Evolutionary conservation across 23 tunicate genomes (phyloP), one percentile per base, ranked within the genome.

Genomic region (Phallusia fumigata): DNA sequence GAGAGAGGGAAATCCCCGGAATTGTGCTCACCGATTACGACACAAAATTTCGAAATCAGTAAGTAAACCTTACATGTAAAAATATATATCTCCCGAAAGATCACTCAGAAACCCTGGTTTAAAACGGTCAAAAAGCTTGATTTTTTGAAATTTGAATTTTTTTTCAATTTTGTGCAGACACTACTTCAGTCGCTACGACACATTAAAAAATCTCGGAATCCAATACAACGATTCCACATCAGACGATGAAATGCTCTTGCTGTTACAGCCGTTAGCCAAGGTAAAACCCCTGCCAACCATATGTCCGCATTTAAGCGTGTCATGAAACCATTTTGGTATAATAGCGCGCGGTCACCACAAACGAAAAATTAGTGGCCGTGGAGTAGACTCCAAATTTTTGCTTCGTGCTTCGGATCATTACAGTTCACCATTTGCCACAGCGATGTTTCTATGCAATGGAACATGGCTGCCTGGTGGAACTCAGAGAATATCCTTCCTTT

Each of bases 111-210:
- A n/a, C n/a, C n/a, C n/a, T n/a, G n/a, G n/a, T n/a, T n/a, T 40
- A 40, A 40, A 40, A 40, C 5, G 47, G 47, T 40, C 10, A 3
- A 40, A 40, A 40, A 40, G 10, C 47, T 40, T 3, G 10, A 40
- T 40, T 3, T 40, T n/a, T n/a, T n/a, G n/a, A n/a, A n/a, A n/a
- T n/a, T n/a, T n/a, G n/a, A n/a, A n/a, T n/a, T n/a, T 40, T 40
- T 40, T 40, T 10, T 10, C n/a, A n/a, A n/a, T n/a, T n/a, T n/a
- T n/a, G n/a, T 40, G 28, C 80, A 89, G 94, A 36, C 80, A 86
- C 32, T 94, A 80, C 49, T 82, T 85, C 76, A 94, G 98, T 73
- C 84, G 93, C 3, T 94, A 77, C 51, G 98, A 94, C 74, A 85
- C 81, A 28, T 72, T 86, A 36, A 75, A 75, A 81, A 89, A 94